Evolutionary conservation across 2,888 invertebrate genomes (phyloP).

Genomic region (Aphidius colemani): DNA sequence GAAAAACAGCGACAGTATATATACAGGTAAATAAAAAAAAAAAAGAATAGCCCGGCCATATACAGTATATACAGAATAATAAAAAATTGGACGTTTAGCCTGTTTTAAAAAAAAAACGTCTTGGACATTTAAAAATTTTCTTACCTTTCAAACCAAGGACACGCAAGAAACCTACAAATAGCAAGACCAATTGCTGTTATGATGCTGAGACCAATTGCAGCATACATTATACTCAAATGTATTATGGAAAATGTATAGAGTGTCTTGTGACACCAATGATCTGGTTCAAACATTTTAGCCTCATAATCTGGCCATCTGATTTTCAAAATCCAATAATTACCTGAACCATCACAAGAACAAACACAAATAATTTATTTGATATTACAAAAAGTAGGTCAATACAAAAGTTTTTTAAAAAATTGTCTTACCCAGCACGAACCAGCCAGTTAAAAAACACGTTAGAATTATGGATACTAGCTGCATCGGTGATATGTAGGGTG

Average conservation of each 20-base stretch:
- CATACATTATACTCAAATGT: conserved; percentile 75
- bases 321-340: conserved; percentile 76
- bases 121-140: too few relatives aligned
- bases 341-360: conserved; percentile 35
- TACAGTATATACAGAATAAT: too few relatives aligned
- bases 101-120: too few relatives aligned
- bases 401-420: not conserved
- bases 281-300: conserved; percentile 75
- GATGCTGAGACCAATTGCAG: conserved; percentile 65
- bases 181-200: conserved; percentile 67
- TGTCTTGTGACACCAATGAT: conserved; percentile 78
- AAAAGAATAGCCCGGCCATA: too few relatives aligned
- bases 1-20: not conserved
- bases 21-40: too few relatives aligned
- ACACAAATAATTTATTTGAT: not conserved
- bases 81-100: too few relatives aligned
- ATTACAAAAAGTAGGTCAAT: not conserved
- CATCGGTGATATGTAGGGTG: conserved; percentile 62
- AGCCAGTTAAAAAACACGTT: conserved; percentile 72
- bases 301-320: conserved; percentile 80
- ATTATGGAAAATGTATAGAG: conserved; percentile 78
- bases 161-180: conserved; percentile 73
- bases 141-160: conserved; percentile 68
- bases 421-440: conserved; percentile 72
- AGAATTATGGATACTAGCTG: conserved; percentile 70